phyloP scores from a whole-genome alignment of 2,797 vertebrate genomes.

The Pseudochirops corinnae region DNA sequence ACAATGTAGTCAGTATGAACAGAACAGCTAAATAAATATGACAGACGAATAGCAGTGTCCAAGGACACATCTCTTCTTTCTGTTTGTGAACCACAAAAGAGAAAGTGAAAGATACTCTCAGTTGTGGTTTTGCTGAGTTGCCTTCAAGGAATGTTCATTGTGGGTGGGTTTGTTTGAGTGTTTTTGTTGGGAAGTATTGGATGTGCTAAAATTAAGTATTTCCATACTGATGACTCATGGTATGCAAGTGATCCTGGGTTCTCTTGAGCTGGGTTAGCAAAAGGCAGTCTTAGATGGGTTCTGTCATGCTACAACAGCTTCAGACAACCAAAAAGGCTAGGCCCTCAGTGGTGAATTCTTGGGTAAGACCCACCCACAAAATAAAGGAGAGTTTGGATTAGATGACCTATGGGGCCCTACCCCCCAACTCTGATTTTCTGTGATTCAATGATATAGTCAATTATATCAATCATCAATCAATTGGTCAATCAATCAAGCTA shows the following conservation, averaged over 20 bases:
- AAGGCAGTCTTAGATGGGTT: background rate
- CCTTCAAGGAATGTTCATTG: background rate
- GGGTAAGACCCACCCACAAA: background rate
- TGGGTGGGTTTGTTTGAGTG: background rate
- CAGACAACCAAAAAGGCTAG: background rate
- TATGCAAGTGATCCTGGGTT: background rate
- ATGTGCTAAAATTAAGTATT: background rate
- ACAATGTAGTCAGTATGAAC: background rate
- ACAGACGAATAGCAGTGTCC: background rate
- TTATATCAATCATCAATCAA: background rate
- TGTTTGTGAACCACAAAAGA: background rate
- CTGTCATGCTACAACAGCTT: background rate
- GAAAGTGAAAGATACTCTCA: background rate
- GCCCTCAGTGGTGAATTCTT: background rate
- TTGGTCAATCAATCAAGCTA: background rate
- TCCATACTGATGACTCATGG: background rate
- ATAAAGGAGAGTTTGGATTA: background rate
- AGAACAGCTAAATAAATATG: background rate
- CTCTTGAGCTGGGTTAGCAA: background rate
- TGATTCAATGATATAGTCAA: background rate
- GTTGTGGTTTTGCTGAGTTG: background rate
- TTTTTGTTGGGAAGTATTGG: background rate
- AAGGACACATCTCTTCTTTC: background rate
- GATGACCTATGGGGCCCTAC: background rate
- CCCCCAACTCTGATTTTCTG: background rate